Base-by-base conservation (phyloP, 2,113 vertebrate species). In the Synchiropus splendidus region DNA sequence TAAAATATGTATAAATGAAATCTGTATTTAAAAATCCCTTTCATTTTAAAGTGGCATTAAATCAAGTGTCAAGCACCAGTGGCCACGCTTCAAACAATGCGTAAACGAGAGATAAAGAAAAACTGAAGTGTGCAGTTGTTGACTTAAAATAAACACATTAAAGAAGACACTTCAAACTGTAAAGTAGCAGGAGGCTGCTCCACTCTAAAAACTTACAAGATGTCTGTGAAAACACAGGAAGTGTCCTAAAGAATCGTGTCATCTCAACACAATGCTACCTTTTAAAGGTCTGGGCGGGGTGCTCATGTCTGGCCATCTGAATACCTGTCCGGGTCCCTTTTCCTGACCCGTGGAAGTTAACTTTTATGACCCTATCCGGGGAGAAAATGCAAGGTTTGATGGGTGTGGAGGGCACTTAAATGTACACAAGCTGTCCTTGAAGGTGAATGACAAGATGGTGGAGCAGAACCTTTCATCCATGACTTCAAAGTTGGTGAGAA, bases 401-500 rank as follows among this genome's bases (percentile, higher is more conserved):
- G 57, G 72, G 67, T 42, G 64, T 67, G 71, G 51, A 48, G 48
- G 30, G 53, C 58, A 62, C 56, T 45, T 49, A 58, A 52, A 54
- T 18, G 12, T 36, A 34, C 18, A 42, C 48, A 49, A 30, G 10
- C 41, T 31, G 47, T 49, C 43, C 45, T 42, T 48, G 41, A 2
- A 59, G 40, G 53, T 41, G 30, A 52, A 34, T 57, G 43, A 53
- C 40, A 31, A 48, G 45, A 53, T 16, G 49, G 47, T 18, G 38
- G 49, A 39, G 34, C 5, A 1, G 27, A 2, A 13, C 39, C 73
- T 77, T 78, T 77, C 64, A 75, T 77, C 62, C 48, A 8, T 16
- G 16, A 78, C 60, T 66, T 66, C 70, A 70, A 74, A 70, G 21
- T 27, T 8, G 21, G n/a, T n/a, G n/a, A n/a, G n/a, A n/a, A n/a